Evolutionary conservation across 2,888 invertebrate species (phyloP), one percentile per base, ranked within the genome.

Genomic region (Drosophila basisetae): DNA sequence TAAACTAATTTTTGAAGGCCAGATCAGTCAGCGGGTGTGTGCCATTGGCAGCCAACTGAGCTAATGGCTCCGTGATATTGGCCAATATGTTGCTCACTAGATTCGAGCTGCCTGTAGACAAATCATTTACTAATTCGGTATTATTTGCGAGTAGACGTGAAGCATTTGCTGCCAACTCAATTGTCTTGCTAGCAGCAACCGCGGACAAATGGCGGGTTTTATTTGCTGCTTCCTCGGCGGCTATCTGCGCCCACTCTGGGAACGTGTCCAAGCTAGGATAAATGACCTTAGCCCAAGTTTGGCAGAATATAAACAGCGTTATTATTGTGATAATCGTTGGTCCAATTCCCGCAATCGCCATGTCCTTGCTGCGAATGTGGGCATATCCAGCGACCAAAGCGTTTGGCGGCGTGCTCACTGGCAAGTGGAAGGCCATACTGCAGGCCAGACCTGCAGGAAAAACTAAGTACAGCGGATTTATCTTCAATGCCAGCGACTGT

Each of bases 351-450:
- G 96, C 96, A 72, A 96, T 94, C 0, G 96, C 95, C 95, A 97
- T 97, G 88, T 97, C 96, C 70, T 95, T 95, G 10, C 97, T 96
- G 77, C 95, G 95, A 93, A 97, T 97, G 84, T 96, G 95, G 3
- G 96, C 96, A 16, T 97, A 96, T 0, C 96, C 97, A 28, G 97
- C 97, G 0, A 97, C 98, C 71, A 99, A 97, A 5, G 99, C 98
- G 93, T 99, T 99, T 22, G 98, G 98, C 3, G 98, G 98, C 0
- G 98, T 98, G 56, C 98, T 98, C 18, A 98, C 98, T 0, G 98
- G 98, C 93, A 99, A 95, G 95, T 98, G 98, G 95, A 98, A 97
- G 11, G 97, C 98, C 94, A 98, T 98, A 63, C 98, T 98, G 92
- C 98, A 97, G 30, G 97, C 96, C 31, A 98, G 94, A 0, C 98